Evolutionary conservation across 2,888 invertebrate genomes (phyloP), one percentile per base, ranked within the genome.

Genomic region (Hydriomena furcata): DNA sequence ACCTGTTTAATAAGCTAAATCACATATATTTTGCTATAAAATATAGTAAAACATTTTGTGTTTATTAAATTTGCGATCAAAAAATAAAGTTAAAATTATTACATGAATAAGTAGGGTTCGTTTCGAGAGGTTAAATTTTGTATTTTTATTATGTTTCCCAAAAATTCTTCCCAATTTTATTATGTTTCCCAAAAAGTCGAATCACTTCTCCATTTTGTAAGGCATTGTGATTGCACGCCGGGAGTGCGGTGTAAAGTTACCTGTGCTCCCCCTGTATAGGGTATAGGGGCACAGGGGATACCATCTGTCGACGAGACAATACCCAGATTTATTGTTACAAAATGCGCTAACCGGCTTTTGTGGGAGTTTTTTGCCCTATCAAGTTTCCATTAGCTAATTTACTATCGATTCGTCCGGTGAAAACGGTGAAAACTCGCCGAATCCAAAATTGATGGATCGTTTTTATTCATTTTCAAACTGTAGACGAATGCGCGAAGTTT

Each of bases 321-420:
- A 73, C 79, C 66, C 73, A 77, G 85, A 85, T 87, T 85, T 84
- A 87, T 86, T 82, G 85, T 82, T 74, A 78, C 85, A 69, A 81
- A 81, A 80, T 76, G 81, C 77, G 82, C 79, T 82, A 79, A 76
- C 76, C 72, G 72, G 81, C 68, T 73, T 71, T 80, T 79, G 79
- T 69, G 75, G 79, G 80, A 62, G 73, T 86, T 88, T 87, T 88
- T 87, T 85, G 84, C 73, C 81, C 86, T 85, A 88, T 89, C 89
- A 88, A 87, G 84, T 88, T 89, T 88, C 87, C 88, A 88, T 89
- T 89, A 88, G 86, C 87, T 89, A 89, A 89, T 89, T 87, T 82
- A 79, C 71, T 83, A 87, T 88, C 82, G 88, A 73, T 77, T 72
- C 64, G 66, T 64, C 73, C 78, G 76, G 80, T 70, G 76, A 73